Evolutionary conservation across 1,140 invertebrate genomes (phyloP), one percentile per base, ranked within the genome.

Genomic region (Sitodiplosis mosellana): DNA sequence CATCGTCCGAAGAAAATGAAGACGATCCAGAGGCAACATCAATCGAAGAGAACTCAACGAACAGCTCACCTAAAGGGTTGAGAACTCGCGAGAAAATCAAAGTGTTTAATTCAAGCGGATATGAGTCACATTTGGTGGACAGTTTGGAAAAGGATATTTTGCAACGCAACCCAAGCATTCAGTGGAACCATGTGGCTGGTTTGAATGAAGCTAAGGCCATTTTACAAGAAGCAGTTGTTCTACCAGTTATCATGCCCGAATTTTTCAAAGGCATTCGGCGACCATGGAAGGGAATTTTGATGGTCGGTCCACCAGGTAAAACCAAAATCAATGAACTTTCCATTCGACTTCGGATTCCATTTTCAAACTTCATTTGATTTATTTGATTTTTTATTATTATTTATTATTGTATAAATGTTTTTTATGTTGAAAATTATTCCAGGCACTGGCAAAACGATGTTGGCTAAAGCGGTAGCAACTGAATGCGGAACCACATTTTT

Each of bases 401-500:
- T 52, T 68, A 86, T 73, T 85, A 86, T 20, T 83, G 89, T 18
- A 59, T 89, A 48, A 87, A 89, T 84, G 83, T 89, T 41, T 14
- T 22, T 87, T 87, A 2, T 87, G 87, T n/a, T n/a, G n/a, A n/a
- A n/a, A n/a, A n/a, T n/a, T n/a, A n/a, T n/a, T 33, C 88, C 77
- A 0, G 95, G 96, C 38, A 99, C 95, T 1, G 96, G 96, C 1
- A 99, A 99, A 73, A 99, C 95, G 0, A 81, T 99, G 78, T 66
- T 99, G 41, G 95, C 96, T 5, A 92, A 97, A 69, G 95, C 95
- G 14, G 93, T 99, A 2, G 96, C 96, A 2, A 98, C 95, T 0
- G 95, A 99, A 71, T 99, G 95, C 68, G 81, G 86, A 38, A 97
- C 95, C 20, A 99, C 94, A 0, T 99, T 99, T 67, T 99, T 99